Base-by-base conservation (phyloP, 2,797 vertebrate genomes). In the Liasis olivaceus region DNA sequence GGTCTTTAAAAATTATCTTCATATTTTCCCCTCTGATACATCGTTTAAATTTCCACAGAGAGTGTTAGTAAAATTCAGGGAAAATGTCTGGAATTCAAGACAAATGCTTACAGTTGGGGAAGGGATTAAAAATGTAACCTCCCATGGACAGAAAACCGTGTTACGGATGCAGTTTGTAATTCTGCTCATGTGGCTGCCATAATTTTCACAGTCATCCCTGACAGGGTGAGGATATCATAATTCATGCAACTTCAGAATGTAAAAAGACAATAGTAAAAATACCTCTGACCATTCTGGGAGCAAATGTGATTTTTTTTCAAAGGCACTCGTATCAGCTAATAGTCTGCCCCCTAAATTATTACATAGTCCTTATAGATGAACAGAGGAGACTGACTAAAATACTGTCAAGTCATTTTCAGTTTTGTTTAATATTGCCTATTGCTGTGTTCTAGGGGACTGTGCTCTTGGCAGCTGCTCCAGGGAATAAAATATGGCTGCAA, bases 111-210 rank as follows among this genome's bases (percentile, higher is more conserved):
- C 92, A 95, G 95, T 93, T 77, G 9, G 22, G 89, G 12, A 3
- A 87, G 24, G 51, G 31, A 0, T 93, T 81, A 90, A 69, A 95
- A 94, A 96, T 96, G 31, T 93, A 96, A 94, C 94, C 96, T 96
- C 95, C 69, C 93, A 93, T 95, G 95, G 92, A 69, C 93, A 95
- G 60, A 93, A 95, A 93, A 93, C 85, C 85, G 88, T 92, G 87
- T 94, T 95, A 58, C 92, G 89, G 93, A 95, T 89, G 93, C 77
- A 95, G 93, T 95, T 91, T 54, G 87, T 94, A 89, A 93, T 95
- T 91, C 90, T 97, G 94, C 95, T 94, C 94, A 2, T 66, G 72
- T 77, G 91, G 90, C 94, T 93, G 17, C 93, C 95, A 96, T 96
- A 95, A 95, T 96, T 96, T 96, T 96, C 66, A 62, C 20, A 0